phyloP scores from a whole-genome alignment of 92 coral and sea anemone genomes.

The Siderastrea radians region DNA sequence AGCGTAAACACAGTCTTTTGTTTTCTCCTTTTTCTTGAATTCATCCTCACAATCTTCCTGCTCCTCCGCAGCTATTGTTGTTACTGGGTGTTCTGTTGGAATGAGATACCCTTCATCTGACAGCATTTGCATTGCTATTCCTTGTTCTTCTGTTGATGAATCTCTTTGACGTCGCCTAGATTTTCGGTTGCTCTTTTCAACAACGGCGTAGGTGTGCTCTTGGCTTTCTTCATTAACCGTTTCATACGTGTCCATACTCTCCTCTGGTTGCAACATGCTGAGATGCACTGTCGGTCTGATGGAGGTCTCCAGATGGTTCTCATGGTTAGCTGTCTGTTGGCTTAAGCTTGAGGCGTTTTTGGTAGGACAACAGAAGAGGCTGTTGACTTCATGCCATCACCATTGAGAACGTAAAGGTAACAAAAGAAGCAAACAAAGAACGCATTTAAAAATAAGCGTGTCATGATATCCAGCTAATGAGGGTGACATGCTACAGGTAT shows the following conservation, averaged over 20 bases:
- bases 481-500: no score
- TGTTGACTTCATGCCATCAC: no score
- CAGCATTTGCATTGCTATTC: neutral
- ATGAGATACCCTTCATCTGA: neutral
- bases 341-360: neutral
- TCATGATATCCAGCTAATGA: no score
- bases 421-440: no score
- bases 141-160: neutral
- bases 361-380: no score
- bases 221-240: neutral
- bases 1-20: slow-evolving; percentile 1
- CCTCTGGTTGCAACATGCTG: neutral
- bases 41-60: neutral
- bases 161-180: neutral
- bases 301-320: neutral
- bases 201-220: neutral
- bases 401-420: no score
- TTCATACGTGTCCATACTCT: neutral
- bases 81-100: neutral
- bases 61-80: neutral
- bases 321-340: neutral
- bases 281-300: neutral
- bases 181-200: neutral
- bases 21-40: no score
- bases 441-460: no score